Base-by-base conservation (phyloP, 2,113 vertebrate species). In the Rattus rattus region DNA sequence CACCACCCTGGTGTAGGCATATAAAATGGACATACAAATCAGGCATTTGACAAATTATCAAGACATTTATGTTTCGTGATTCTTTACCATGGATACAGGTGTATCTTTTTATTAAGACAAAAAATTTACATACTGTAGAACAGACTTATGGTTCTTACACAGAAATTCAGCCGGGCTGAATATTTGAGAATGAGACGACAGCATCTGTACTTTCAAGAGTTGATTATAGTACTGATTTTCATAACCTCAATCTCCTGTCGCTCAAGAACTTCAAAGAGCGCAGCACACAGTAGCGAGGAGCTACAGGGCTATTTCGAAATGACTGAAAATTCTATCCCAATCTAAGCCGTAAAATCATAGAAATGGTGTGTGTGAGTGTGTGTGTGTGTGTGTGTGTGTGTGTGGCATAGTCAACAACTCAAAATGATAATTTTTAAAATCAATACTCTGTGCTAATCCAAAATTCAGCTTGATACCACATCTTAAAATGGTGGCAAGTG, bases 161-260 rank as follows among this genome's bases (percentile, higher is more conserved):
- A 39, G 59, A 73, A 59, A 88, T 73, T 56, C 36, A 73, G 33
- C 47, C 52, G 11, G 22, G 87, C 69, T 73, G 24, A 39, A 39
- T 7, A 9, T 73, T 43, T 59, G 69, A 88, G 70, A 56, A 24
- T 59, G n/a, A 36, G 69, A 88, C 10, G 24, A 52, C 67, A 72
- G 52, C 36, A 20, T 73, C 69, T 59, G 43, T 24, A 30, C 59
- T 56, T 56, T 56, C 73, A 36, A 73, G 49, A 88, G 69, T 39
- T 88, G 87, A 88, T 73, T 88, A 69, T 49, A 73, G 59, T 88
- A 73, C 73, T 73, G 69, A 59, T 88, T 88, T 88, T 73, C n/a
- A 73, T 73, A 88, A 73, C n/a, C 59, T 85, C 59, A 85, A 30
- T 85, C 81, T 85, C 59, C 39, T 28, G n/a, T 88, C 87, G 73